Base-by-base conservation (phyloP, 2,113 vertebrate genomes). In the Rhombomys opimus region DNA sequence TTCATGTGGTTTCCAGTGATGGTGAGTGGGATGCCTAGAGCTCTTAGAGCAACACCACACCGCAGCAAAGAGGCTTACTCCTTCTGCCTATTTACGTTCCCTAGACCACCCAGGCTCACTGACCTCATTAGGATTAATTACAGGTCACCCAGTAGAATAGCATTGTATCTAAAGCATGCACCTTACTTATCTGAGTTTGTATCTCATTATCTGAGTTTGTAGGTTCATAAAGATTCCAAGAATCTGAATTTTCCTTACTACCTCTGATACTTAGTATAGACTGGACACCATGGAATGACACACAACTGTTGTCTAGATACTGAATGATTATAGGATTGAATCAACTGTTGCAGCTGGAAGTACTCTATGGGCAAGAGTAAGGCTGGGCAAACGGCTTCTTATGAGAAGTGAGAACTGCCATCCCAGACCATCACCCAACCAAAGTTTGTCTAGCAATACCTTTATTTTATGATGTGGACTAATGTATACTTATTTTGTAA, bases 331-430 rank as follows among this genome's bases (percentile, higher is more conserved):
- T 14, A 35, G 23, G 27, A 46, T 9, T 32, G 3, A 41, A 30
- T 80, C 32, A 30, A n/a, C 54, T 57, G 6, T 27, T 30, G 0
- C 50, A 13, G 13, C 32, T 30, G 11, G 7, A 61, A 41, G 22
- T 7, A 8, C 25, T 12, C n/a, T 3, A 0, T 35, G 13, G 4
- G 12, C 65, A 63, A 50, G 3, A 73, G 2, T 0, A 65, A 81
- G 57, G n/a, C 2, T 54, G 25, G 41, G 14, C 18, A 14, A 41
- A 22, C 3, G n/a, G 7, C 6, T 4, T 85, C 25, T 35, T 13
- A 14, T 78, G 57, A 50, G 23, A 38, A 38, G 7, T 30, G 15
- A 46, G 25, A 18, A 57, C 4, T 41, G 2, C 14, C 35, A 14
- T 32, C 25, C 25, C 67, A 72, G n/a, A 67, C 41, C 3, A 61